Conservation (phyloP, 1,140 invertebrate genomes). For the Cotesia chilonis region DNA sequence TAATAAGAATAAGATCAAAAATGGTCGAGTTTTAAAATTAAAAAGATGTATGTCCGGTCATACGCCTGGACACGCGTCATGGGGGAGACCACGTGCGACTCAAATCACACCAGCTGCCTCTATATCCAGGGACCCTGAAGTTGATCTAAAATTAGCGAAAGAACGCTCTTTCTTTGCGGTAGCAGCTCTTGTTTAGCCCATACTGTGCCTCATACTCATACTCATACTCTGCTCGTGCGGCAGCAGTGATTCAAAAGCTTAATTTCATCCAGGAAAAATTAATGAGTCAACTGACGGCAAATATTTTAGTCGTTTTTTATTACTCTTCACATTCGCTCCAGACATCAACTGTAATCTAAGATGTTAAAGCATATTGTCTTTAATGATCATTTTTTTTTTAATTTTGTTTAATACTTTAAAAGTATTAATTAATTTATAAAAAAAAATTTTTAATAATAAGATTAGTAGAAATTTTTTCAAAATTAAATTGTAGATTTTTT, state of each 20-base stretch:
- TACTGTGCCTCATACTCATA: not conserved
- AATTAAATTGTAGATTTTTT: too few species aligned
- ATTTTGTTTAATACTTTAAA: too few species aligned
- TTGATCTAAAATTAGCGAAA: conserved; percentile 59
- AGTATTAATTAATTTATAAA: not conserved
- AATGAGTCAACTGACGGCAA: conserved; percentile 46
- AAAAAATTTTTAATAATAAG: not conserved
- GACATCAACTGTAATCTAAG: too few species aligned
- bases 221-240: conserved; percentile 6
- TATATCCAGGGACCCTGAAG: conserved; percentile 49
- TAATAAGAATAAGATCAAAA: conserved; percentile 1
- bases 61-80: conserved; percentile 50
- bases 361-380: too few species aligned
- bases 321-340: conserved; percentile 41
- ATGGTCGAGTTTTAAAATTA: not conserved
- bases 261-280: conserved; percentile 20
- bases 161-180: conserved; percentile 37
- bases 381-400: too few species aligned
- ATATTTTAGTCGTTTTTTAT: conserved; percentile 41
- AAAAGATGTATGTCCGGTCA: conserved; percentile 47
- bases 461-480: not conserved
- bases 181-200: too few species aligned
- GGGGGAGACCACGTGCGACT: conserved; percentile 48
- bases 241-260: not conserved
- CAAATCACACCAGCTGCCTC: conserved; percentile 56